Evolutionary conservation across 2,797 vertebrate genomes (phyloP).

Genomic region (Malacoctenus gilli): DNA sequence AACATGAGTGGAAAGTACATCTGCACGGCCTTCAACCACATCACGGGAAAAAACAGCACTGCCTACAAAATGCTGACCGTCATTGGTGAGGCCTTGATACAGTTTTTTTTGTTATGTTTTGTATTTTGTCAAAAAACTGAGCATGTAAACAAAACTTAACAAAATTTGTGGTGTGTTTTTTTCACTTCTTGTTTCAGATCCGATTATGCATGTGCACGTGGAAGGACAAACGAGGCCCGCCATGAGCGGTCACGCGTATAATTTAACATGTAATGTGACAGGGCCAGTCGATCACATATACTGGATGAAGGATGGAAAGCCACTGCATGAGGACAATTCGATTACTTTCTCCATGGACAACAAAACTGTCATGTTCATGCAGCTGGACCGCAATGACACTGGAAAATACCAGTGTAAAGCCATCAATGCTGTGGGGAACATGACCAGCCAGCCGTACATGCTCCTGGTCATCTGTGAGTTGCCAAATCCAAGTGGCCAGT

Average conservation of each 20-base stretch:
- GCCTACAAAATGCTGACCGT: slow-evolving; percentile 38
- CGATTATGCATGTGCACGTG: slow-evolving; percentile 36
- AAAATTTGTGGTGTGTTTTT: not conserved
- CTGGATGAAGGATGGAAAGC: slow-evolving; percentile 62
- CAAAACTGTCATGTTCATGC: slow-evolving; percentile 50
- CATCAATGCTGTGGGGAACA: slow-evolving; percentile 35
- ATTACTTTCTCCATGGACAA: slow-evolving; percentile 35
- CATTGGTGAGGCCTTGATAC: slow-evolving; percentile 53
- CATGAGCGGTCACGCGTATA: slow-evolving; percentile 34
- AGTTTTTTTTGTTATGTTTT: too few species aligned
- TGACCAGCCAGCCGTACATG: slow-evolving; percentile 35
- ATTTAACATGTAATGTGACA: slow-evolving; percentile 56
- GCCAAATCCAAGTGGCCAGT: too few species aligned
- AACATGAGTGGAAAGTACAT: slow-evolving; percentile 45
- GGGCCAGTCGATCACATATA: slow-evolving; percentile 46
- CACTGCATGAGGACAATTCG: slow-evolving; percentile 19
- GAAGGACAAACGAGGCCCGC: slow-evolving; percentile 4
- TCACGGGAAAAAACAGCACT: slow-evolving; percentile 56
- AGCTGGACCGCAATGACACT: slow-evolving; percentile 25
- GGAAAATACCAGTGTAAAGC: slow-evolving; percentile 67
- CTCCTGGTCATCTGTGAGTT: slow-evolving; percentile 75
- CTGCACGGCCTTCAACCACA: slow-evolving; percentile 64
- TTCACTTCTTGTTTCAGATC: slow-evolving; percentile 51
- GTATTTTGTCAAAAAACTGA: too few species aligned
- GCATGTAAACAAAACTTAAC: not conserved